Conservation (phyloP, 2,113 vertebrate species). For the Electrona antarctica region DNA sequence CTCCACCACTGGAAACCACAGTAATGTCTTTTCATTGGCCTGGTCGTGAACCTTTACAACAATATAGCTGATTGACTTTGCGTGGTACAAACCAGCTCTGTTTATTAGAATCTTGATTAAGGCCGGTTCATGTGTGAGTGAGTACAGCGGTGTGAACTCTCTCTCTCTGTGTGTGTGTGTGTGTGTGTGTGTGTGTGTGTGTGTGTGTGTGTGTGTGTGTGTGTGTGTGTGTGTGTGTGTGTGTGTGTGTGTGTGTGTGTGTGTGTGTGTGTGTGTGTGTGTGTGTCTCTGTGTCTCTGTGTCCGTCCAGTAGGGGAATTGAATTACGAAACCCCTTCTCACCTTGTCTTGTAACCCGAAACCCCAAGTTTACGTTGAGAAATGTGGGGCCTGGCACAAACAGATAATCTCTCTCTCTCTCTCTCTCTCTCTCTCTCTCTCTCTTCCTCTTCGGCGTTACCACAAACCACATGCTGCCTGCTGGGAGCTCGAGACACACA, state of each 20-base stretch:
- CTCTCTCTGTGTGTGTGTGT: too few relatives aligned
- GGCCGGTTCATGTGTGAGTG: conserved; percentile 38
- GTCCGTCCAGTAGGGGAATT: conserved; percentile 30
- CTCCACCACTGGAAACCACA: conserved; percentile 22
- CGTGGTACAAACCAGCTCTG: conserved; percentile 32
- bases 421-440: not conserved
- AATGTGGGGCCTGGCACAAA: conserved; percentile 67
- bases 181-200: too few relatives aligned
- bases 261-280: too few relatives aligned
- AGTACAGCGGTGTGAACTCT: not conserved
- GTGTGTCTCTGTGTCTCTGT: not conserved
- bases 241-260: not conserved
- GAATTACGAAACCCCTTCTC: conserved; percentile 68
- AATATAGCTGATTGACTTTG: conserved; percentile 49
- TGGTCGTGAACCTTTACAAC: conserved; percentile 29
- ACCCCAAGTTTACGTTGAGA: conserved; percentile 67
- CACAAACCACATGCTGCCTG: conserved; percentile 61
- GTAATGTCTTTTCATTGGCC: conserved; percentile 37
- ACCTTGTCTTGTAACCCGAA: conserved; percentile 66
- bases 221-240: not conserved
- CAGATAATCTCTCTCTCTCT: conserved; percentile 48
- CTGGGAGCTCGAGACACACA: conserved; percentile 39
- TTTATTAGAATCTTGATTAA: conserved; percentile 56
- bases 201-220: too few relatives aligned
- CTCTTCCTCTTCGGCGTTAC: conserved; percentile 43